phyloP scores from a whole-genome alignment of 2,797 vertebrate species.

The Eospalax fontanierii region DNA sequence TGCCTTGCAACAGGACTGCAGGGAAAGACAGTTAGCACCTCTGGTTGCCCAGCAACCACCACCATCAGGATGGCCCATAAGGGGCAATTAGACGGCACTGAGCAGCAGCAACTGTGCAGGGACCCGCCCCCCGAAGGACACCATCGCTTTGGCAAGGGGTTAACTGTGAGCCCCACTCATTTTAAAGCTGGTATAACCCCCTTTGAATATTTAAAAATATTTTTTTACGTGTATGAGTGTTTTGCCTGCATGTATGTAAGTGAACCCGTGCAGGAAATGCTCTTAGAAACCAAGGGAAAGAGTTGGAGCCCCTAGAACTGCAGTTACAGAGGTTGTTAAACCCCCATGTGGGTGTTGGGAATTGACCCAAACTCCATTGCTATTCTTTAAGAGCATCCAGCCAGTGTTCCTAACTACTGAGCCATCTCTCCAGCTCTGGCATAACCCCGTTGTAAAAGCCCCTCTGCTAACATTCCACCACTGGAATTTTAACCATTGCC shows the following conservation, averaged over 20 bases:
- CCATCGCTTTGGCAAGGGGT: background rate
- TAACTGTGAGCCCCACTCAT: background rate
- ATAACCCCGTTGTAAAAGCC: background rate
- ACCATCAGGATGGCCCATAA: accelerated
- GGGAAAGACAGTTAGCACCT: background rate
- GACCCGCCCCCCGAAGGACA: background rate
- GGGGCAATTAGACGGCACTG: background rate
- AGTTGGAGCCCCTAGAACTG: too few species aligned
- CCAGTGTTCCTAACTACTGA: background rate
- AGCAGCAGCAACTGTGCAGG: background rate
- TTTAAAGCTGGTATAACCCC: background rate
- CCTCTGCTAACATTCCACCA: background rate
- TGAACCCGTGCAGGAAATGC: too few species aligned
- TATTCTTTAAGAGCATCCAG: background rate
- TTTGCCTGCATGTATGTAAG: too few species aligned
- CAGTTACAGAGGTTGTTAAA: too few species aligned
- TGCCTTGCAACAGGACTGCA: constrained; percentile 91
- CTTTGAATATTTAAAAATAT: background rate
- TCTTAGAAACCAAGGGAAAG: too few species aligned
- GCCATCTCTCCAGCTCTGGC: background rate
- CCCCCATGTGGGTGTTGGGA: background rate
- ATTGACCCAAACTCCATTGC: background rate
- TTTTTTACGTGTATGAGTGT: too few species aligned
- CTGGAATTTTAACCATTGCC: background rate
- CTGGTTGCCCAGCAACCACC: background rate